phyloP scores from a whole-genome alignment of 1,140 invertebrate genomes.

The Cydia splendana region DNA sequence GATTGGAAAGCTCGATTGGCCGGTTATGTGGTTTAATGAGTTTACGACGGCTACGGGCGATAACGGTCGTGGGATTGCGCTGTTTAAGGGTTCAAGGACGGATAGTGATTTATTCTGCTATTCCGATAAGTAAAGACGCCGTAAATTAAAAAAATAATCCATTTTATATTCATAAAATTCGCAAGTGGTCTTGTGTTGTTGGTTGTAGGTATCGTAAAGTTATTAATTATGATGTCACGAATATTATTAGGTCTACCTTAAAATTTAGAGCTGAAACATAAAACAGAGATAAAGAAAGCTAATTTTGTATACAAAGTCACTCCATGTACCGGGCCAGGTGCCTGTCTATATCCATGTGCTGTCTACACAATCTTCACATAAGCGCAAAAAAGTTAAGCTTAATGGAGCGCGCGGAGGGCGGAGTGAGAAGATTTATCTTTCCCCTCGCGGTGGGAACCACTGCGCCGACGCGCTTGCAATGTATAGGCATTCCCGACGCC shows the following conservation, averaged over 20 bases:
- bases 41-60: constrained; percentile 68
- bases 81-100: constrained; percentile 47
- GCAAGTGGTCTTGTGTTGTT: not conserved
- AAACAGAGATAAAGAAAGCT: not conserved
- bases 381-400: constrained; percentile 23
- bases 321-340: not conserved
- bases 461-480: not conserved
- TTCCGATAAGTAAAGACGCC: not conserved
- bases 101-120: constrained; percentile 36
- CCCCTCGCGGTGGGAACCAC: constrained; percentile 27
- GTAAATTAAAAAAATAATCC: not conserved
- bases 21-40: constrained; percentile 77
- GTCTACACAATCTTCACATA: constrained; percentile 11
- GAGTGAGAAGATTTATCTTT: constrained; percentile 37
- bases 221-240: too few species aligned
- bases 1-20: constrained; percentile 78
- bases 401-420: constrained; percentile 30
- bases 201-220: not conserved
- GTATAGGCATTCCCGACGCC: not conserved
- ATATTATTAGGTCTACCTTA: too few species aligned
- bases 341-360: not conserved
- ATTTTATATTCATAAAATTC: not conserved
- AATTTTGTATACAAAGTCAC: not conserved
- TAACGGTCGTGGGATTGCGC: constrained; percentile 64
- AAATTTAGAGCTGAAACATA: not conserved